phyloP scores from a whole-genome alignment of 2,888 invertebrate species.

The Leptogaster cylindrica region DNA sequence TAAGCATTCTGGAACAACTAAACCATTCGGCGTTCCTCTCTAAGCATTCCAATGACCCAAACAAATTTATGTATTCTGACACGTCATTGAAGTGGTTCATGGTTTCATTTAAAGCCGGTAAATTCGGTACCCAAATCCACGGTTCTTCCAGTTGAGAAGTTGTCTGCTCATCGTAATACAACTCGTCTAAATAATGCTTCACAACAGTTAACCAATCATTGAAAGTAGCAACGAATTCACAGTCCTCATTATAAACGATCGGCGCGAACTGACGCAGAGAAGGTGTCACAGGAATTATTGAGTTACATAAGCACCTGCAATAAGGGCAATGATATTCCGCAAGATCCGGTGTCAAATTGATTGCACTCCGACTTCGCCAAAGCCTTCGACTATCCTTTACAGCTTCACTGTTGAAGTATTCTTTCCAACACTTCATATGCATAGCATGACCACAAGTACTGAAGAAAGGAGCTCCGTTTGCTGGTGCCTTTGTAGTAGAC shows the following conservation, averaged over 20 bases:
- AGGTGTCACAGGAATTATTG: slow-evolving; percentile 88
- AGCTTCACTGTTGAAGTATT: slow-evolving; percentile 88
- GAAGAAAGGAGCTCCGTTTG: too few relatives aligned
- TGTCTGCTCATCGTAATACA: slow-evolving; percentile 48
- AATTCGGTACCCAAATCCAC: slow-evolving; percentile 43
- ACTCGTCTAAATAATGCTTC: slow-evolving; percentile 53
- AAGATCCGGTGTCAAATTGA: slow-evolving; percentile 87
- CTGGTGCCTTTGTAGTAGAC: slow-evolving; percentile 72
- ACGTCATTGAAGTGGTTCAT: slow-evolving; percentile 50
- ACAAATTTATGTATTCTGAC: slow-evolving; percentile 49
- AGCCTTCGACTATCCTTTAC: slow-evolving; percentile 88
- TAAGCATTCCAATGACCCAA: slow-evolving; percentile 17
- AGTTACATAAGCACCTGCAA: slow-evolving; percentile 95
- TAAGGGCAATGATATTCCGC: slow-evolving; percentile 96
- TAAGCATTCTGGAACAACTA: slow-evolving; percentile 47
- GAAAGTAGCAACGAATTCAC: slow-evolving; percentile 58
- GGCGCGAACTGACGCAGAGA: slow-evolving; percentile 63
- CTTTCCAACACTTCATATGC: slow-evolving; percentile 94
- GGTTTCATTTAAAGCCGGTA: slow-evolving; percentile 48
- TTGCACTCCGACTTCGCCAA: slow-evolving; percentile 81
- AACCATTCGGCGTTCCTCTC: slow-evolving; percentile 46
- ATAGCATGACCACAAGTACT: slow-evolving; percentile 97
- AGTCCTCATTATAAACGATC: slow-evolving; percentile 53
- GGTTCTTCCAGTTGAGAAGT: slow-evolving; percentile 16
- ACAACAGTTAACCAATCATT: slow-evolving; percentile 57